These are phyloP conservation scores for Hydrozoanthus gracilis DNA, from an alignment of 92 coral and sea anemone genomes.

Conservation along the genomic window DNA sequence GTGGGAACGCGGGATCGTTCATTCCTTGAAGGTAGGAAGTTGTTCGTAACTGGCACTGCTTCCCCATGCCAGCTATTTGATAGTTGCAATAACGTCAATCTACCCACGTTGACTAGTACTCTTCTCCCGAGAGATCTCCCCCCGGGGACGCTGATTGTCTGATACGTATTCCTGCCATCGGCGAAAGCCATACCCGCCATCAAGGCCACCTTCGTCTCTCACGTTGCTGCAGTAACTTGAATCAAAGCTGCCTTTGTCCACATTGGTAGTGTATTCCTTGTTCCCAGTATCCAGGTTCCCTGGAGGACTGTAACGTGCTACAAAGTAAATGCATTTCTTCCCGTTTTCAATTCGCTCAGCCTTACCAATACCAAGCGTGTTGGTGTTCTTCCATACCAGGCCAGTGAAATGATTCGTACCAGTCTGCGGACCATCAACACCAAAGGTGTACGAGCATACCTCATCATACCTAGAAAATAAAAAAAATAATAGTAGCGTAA, in stretches of 20 bases:
- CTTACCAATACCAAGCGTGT: slow-evolving; percentile 82
- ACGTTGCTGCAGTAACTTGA: slow-evolving; percentile 65
- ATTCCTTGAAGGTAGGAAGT: too few species aligned
- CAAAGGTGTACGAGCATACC: slow-evolving; percentile 81
- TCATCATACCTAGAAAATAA: slow-evolving; percentile 80
- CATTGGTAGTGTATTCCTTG: slow-evolving; percentile 64
- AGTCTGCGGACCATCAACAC: slow-evolving; percentile 60
- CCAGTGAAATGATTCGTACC: slow-evolving; percentile 83
- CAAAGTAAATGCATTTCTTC: slow-evolving; percentile 73
- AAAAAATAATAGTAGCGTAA: neutral
- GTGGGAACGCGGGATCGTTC: too few species aligned
- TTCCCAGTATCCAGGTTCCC: slow-evolving; percentile 73
- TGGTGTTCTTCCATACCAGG: slow-evolving; percentile 85
- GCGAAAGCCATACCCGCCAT: slow-evolving; percentile 78
- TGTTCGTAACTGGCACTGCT: too few species aligned
- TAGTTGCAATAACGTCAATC: too few species aligned
- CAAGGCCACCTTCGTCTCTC: slow-evolving; percentile 67
- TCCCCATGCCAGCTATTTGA: too few species aligned
- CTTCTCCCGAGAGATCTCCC: neutral
- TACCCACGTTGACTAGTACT: neutral
- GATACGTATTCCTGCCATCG: slow-evolving; percentile 35
- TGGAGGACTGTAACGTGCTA: slow-evolving; percentile 85
- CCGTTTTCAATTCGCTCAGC: slow-evolving; percentile 70
- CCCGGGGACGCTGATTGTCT: neutral
- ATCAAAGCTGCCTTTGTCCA: slow-evolving; percentile 74